These are phyloP conservation scores for Hypolimnas misippus DNA, from an alignment of 2,888 invertebrate species.

Conservation along the genomic window DNA sequence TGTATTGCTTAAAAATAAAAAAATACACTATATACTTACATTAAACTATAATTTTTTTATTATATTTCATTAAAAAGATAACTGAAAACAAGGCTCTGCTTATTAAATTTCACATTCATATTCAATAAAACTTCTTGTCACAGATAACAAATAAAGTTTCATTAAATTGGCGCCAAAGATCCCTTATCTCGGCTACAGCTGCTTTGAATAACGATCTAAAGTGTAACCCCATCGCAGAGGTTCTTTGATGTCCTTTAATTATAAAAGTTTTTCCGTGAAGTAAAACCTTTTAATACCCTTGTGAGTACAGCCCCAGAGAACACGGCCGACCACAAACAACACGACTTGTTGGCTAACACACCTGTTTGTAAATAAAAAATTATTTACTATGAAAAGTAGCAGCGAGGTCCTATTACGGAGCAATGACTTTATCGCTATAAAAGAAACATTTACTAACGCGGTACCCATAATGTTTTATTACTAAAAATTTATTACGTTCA, in stretches of 20 bases:
- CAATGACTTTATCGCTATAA: conserved; percentile 11
- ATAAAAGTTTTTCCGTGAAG: conserved; percentile 79
- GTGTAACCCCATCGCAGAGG: conserved; percentile 78
- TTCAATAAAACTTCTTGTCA: conserved; percentile 64
- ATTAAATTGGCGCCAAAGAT: conserved; percentile 74
- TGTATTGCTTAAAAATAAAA: not conserved
- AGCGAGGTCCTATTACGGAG: no score
- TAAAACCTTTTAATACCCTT: conserved; percentile 57
- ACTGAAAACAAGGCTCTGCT: conserved; percentile 16
- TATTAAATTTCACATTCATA: conserved; percentile 33
- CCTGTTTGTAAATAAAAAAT: conserved; percentile 43
- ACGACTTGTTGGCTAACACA: conserved; percentile 45
- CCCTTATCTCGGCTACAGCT: conserved; percentile 75
- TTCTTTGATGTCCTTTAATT: conserved; percentile 83
- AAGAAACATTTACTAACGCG: not conserved
- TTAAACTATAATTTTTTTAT: no score
- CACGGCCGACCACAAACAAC: conserved; percentile 47
- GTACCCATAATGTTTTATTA: no score
- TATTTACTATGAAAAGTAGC: conserved; percentile 29
- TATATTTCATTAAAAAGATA: not conserved
- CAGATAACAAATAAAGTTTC: conserved; percentile 74
- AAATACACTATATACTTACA: no score
- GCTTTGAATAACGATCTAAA: conserved; percentile 80
- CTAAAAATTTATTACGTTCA: no score
- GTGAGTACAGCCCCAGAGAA: conserved; percentile 37